Conservation (phyloP, 2,888 invertebrate species). For the Calameuta pallipes region DNA sequence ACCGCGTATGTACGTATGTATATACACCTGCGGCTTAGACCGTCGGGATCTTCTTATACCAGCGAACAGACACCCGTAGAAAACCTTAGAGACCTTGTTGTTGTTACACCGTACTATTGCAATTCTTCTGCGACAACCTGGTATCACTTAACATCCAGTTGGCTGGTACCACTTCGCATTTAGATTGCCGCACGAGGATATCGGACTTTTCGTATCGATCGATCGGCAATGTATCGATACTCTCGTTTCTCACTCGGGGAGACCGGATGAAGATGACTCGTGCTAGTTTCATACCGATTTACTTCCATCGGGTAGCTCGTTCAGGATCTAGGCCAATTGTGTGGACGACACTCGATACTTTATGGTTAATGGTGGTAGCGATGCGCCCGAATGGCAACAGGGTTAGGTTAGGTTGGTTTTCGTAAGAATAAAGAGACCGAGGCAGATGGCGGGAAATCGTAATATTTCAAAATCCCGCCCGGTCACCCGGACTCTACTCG, state of each 20-base stretch:
- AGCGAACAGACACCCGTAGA: background rate
- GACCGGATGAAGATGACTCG: background rate
- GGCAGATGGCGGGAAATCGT: background rate
- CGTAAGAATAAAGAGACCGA: background rate
- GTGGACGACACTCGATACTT: constrained; percentile 26
- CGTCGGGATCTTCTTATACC: background rate
- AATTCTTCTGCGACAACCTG: background rate
- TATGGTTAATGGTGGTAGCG: background rate
- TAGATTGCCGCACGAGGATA: background rate
- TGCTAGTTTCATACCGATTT: background rate
- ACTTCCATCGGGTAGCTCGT: constrained; percentile 40
- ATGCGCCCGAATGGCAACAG: background rate
- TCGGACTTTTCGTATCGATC: background rate
- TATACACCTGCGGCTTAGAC: background rate
- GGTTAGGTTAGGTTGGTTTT: background rate
- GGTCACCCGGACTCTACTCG: background rate
- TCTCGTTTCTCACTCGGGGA: background rate
- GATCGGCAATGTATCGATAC: background rate
- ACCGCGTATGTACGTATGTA: background rate
- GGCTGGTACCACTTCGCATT: background rate
- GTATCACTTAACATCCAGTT: constrained; percentile 50
- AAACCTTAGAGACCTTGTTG: background rate
- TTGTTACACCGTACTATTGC: background rate
- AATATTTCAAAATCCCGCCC: background rate
- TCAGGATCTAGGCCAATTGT: constrained; percentile 47